Conservation (phyloP, 2,113 vertebrate species). For the Nerophis lumbriciformis region DNA sequence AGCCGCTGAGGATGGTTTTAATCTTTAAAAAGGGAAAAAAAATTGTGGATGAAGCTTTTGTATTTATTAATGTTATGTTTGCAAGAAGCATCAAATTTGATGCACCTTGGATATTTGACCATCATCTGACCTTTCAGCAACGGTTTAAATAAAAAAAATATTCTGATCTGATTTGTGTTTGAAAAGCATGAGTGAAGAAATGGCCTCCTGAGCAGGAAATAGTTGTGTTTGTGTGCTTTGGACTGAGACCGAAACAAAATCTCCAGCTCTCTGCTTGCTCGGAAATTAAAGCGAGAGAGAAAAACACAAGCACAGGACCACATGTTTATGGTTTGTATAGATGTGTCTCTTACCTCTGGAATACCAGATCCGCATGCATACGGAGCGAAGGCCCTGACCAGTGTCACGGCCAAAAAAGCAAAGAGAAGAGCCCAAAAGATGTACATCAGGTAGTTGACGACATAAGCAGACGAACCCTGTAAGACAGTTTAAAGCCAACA, state of each 20-base stretch:
- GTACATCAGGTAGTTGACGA: slow-evolving; percentile 89
- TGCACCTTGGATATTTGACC: slow-evolving; percentile 2
- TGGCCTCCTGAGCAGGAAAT: background rate
- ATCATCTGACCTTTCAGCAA: slow-evolving; percentile 3
- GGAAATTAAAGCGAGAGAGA: background rate
- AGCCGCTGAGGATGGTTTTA: slow-evolving; percentile 96
- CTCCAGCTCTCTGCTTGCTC: slow-evolving; percentile 6
- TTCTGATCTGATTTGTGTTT: too few species aligned
- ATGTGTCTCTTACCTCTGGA: slow-evolving; percentile 80
- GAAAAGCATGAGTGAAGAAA: too few species aligned
- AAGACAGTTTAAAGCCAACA: slow-evolving; percentile 30
- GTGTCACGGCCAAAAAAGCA: slow-evolving; percentile 84
- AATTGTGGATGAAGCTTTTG: background rate
- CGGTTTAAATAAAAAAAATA: background rate
- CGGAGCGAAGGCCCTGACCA: slow-evolving; percentile 89
- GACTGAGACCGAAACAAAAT: background rate
- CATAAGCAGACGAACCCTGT: slow-evolving; percentile 82
- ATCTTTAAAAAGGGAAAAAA: slow-evolving; percentile 68
- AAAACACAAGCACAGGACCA: background rate
- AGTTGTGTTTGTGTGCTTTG: slow-evolving; percentile 9
- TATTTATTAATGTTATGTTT: too few species aligned
- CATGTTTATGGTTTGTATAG: background rate
- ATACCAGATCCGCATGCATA: slow-evolving; percentile 97
- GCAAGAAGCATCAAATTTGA: slow-evolving; percentile 8
- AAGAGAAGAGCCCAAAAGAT: slow-evolving; percentile 88